A percentile compares a stretch with the other conserved stretches of the same genome.
These are phyloP conservation scores for Hydropsyche tenuis DNA, from an alignment of 1,140 invertebrate genomes.

Conservation along the genomic window DNA sequence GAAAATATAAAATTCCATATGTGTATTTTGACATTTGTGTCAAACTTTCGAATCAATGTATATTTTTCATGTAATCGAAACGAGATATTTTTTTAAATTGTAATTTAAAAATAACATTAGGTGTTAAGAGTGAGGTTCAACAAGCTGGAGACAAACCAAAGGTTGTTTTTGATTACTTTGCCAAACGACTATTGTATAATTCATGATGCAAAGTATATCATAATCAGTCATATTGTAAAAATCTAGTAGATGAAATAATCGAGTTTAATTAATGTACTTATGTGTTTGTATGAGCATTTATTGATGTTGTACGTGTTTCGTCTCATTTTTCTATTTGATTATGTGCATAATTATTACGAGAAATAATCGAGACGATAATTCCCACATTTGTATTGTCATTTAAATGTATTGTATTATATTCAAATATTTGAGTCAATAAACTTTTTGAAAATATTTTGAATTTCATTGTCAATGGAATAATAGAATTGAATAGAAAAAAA, in stretches of 20 bases:
- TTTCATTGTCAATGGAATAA: not conserved
- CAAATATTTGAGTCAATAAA: constrained; percentile 23
- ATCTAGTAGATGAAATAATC: constrained; percentile 20
- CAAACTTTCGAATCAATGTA: not conserved
- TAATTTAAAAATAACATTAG: constrained; percentile 1
- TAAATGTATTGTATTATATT: constrained; percentile 18
- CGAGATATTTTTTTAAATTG: not conserved
- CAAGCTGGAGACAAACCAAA: constrained; percentile 66
- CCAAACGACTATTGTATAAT: constrained; percentile 48
- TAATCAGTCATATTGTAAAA: constrained; percentile 49
- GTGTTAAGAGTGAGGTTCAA: constrained; percentile 50
- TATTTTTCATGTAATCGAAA: not conserved
- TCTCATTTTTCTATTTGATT: constrained; percentile 18
- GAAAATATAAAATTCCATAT: not conserved
- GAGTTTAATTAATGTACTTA: constrained; percentile 11
- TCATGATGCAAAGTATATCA: constrained; percentile 48
- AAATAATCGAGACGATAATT: constrained; percentile 12
- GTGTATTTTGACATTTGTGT: not conserved
- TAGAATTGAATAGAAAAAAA: too few relatives aligned
- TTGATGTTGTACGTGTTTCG: not conserved
- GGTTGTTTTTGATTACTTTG: constrained; percentile 60
- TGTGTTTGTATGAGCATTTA: constrained; percentile 10
- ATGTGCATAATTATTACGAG: constrained; percentile 24
- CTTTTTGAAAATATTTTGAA: not conserved
- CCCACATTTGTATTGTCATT: not conserved